Base-by-base conservation (phyloP, 2,113 vertebrate genomes). In the Coryphaenoides rupestris region DNA sequence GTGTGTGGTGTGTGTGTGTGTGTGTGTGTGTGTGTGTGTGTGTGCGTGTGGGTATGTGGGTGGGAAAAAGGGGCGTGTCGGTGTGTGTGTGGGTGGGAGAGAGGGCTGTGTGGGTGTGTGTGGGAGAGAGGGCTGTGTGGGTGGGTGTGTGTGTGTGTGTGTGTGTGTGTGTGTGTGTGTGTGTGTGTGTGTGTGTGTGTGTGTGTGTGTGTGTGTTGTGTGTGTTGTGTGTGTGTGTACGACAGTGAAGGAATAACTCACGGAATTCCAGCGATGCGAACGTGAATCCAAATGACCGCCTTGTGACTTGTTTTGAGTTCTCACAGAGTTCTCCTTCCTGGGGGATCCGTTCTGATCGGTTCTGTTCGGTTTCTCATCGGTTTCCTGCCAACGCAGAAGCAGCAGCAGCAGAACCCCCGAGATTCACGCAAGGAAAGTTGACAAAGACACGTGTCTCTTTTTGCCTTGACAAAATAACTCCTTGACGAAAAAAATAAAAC, bases 41-140 rank as follows among this genome's bases (percentile, higher is more conserved):
- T 65, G 16, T 19, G 28, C 65, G 62, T 65, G 17, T 60, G 56
- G 22, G 50, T 56, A 26, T 65, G 63, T 50, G 15, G 7, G 57
- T 54, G 40, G 56, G 28, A 40, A 15, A n/a, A n/a, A n/a, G n/a
- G n/a, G n/a, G n/a, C n/a, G n/a, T 50, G 47, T 40, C 19, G 52
- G 64, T 19, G 60, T 46, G 59, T 33, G n/a, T 3, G 33, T 40
- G 33, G 2, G 33, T 5, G 33, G 33, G 33, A 10, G 33, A 10
- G 24, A 6, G 6, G 33, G 9, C n/a, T 4, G 58, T 69, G 13
- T 50, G 21, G 23, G 57, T 45, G 23, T 53, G 55, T 26, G 58
- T 58, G 33, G 33, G 33, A 10, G 33, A 10, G 24, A 6, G 6
- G 33, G 9, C n/a, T 4, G 58, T 69, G 13, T 50, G 21, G 23